Base-by-base conservation (phyloP, 2,888 invertebrate species). In the Philopedon plagiatum region DNA sequence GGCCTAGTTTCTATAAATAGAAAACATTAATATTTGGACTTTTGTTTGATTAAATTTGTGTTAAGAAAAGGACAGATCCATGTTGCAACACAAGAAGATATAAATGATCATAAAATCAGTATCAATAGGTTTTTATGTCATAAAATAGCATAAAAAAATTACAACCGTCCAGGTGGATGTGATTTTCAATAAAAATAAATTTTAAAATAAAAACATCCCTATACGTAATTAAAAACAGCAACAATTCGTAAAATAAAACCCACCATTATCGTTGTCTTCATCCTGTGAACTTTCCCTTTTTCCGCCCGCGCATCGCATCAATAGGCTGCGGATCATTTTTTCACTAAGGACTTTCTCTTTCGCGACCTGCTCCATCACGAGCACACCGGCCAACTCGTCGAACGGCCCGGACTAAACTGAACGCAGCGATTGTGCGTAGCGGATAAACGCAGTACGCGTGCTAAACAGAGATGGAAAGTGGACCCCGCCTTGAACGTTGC, bases 401-500 rank as follows among this genome's bases (percentile, higher is more conserved):
- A 19, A 46, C 51, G 75, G 72, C 64, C 46, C 63, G 79, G 78
- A 80, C 74, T 74, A 76, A 72, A 73, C 73, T 73, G 57, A 63
- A 37, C 68, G 73, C 54, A 44, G 57, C 73, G 68, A 57, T 64
- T 68, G 51, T 68, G 58, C 73, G 73, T 51, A 64, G 68, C 68
- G 73, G 37, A 67, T 19, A 23, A 44, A 62, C 29, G 39, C 56
- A 11, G 11, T 26, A 18, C 49, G 63, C 37, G 44, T 19, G 44
- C 9, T 4, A 39, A 82, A 78, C 76, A 76, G 74, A 71, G 76
- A 72, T 63, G 75, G 74, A 44, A 18, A 11, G 9, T 67, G 69
- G 66, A 79, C 84, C 78, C 83, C 84, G 82, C 84, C 84, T 82
- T 77, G 71, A 83, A 83, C 83, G 84, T 83, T 81, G 32, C 41